A percentile compares a stretch with the other conserved stretches of the same genome.
Evolutionary conservation across 1,140 invertebrate genomes (phyloP).

Genomic region (Sitobion miscanthi): DNA sequence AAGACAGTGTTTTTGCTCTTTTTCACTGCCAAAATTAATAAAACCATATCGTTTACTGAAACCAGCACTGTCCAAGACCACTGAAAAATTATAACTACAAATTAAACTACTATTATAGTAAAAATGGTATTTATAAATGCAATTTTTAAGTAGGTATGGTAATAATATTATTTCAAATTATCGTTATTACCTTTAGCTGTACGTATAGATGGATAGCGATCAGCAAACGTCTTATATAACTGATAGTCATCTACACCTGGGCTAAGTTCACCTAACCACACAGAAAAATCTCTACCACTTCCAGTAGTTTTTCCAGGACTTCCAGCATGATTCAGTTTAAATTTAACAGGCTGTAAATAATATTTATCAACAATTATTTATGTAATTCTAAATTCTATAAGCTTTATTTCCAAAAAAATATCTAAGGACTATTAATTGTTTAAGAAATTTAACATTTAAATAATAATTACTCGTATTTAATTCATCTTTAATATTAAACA

Average conservation of each 20-base stretch:
- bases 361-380: conserved; percentile 51
- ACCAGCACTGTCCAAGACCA: conserved; percentile 85
- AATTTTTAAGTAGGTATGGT: too few species aligned
- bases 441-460: too few species aligned
- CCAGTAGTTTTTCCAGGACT: conserved; percentile 74
- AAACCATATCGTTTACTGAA: conserved; percentile 96
- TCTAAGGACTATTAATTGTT: too few species aligned
- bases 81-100: conserved; percentile 63
- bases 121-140: too few species aligned
- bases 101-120: too few species aligned
- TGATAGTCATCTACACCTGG: conserved; percentile 96
- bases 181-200: conserved; percentile 83
- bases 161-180: background rate
- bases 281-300: conserved; percentile 85
- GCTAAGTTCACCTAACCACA: conserved; percentile 95
- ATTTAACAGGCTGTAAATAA: conserved; percentile 71
- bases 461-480: too few species aligned
- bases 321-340: conserved; percentile 84
- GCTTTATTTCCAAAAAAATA: too few species aligned
- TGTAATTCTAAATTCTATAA: too few species aligned
- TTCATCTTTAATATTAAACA: too few species aligned
- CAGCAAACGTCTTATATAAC: conserved; percentile 88
- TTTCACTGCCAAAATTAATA: conserved; percentile 82
- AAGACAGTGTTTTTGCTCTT: too few species aligned
- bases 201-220: conserved; percentile 89